Base-by-base conservation (phyloP, 2,888 invertebrate species). In the Oxystoma pomonae region DNA sequence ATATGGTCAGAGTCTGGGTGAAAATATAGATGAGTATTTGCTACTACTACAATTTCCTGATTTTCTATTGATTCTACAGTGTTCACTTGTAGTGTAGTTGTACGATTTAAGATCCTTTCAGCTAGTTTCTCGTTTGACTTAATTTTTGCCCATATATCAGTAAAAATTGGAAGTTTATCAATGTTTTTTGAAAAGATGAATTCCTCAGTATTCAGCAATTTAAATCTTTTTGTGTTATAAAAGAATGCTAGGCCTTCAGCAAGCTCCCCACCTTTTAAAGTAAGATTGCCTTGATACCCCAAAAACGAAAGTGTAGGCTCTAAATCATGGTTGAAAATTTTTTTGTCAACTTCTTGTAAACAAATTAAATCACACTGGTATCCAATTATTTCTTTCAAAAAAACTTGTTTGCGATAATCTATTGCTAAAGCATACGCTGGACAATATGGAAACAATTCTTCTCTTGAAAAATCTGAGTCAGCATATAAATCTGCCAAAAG, bases 1-100 rank as follows among this genome's bases (percentile, higher is more conserved):
- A 98, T 90, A 74, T 96, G 93, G 79, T 94, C 92, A 3, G 96
- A 92, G 78, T 91, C 88, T 0, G 96, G 95, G 77, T 94, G 93
- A 75, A 95, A 98, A 81, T 94, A 98, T 57, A 98, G 83, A 83
- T 98, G 98, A 1, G 94, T 96, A 75, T 96, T 97, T 16, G 90
- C 95, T 16, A 80, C 74, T 50, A 92, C 75, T 49, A 92, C 72
- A 61, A 88, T 79, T 71, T 88, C 84, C 63, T 74, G 65, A 58
- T 68, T 66, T 56, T 74, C 86, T 66, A 81, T 76, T 1, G 86
- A 85, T 70, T 85, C 82, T 22, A 92, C 78, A 61, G 85, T 76
- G 59, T 74, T 76, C 64, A 83, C 86, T 81, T 90, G 88, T 20
- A 89, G 76, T 3, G 86, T 86, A n/a, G 91, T 91, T 49, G 87